Percentiles rank a stretch among this genome's conserved stretches.
phyloP scores from a whole-genome alignment of 64 coral and sea anemone genomes.

The Montipora sp. region DNA sequence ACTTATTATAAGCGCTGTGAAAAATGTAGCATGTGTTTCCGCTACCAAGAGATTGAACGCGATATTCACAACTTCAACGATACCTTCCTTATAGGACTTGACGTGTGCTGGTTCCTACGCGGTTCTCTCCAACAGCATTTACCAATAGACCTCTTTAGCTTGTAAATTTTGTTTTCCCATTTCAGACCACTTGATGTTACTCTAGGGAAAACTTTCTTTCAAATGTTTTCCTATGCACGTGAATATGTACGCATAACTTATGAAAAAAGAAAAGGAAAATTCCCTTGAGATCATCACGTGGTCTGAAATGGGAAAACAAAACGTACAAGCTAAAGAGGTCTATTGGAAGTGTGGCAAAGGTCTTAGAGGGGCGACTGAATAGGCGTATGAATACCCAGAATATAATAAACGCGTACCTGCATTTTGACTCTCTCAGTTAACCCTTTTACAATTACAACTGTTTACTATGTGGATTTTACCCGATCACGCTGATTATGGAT shows the following conservation, averaged over 20 bases:
- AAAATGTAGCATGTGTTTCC: conserved; percentile 52
- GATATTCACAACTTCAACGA: conserved; percentile 62
- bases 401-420: conserved; percentile 57
- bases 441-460: conserved; percentile 67
- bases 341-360: conserved; percentile 39
- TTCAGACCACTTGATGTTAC: no score
- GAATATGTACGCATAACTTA: no score
- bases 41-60: conserved; percentile 45
- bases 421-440: conserved; percentile 50
- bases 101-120: conserved; percentile 56
- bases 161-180: no score
- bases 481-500: conserved; percentile 48
- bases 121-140: conserved; percentile 47
- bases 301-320: no score
- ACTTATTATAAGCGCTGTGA: conserved; percentile 41
- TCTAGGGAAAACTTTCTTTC: no score
- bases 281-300: no score
- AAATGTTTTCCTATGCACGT: no score
- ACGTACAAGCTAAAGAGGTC: no score
- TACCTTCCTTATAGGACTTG: conserved; percentile 50
- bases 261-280: no score
- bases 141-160: conserved; percentile 5
- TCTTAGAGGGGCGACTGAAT: conserved; percentile 13
- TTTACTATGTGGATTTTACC: conserved; percentile 67
- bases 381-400: conserved; percentile 13